Percentiles rank a stretch among this genome's conserved stretches.
These are phyloP conservation scores for Eueides isabella DNA, from an alignment of 1,140 invertebrate genomes.

Conservation along the genomic window DNA sequence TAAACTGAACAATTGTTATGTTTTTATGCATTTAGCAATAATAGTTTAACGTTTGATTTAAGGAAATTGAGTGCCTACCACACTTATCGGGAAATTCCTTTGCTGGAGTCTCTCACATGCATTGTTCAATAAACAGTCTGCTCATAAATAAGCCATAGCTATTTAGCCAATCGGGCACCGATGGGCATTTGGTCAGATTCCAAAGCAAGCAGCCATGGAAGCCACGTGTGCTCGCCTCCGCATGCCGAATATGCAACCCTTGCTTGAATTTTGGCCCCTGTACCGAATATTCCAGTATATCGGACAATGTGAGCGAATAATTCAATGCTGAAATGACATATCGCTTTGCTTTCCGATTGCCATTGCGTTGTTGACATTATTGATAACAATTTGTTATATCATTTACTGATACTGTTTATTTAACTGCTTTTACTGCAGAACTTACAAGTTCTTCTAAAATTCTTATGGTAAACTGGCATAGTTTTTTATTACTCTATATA, in stretches of 20 bases:
- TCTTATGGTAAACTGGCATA: not conserved
- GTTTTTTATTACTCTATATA: too few species aligned
- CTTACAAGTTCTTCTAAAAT: not conserved
- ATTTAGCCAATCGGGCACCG: constrained; percentile 75
- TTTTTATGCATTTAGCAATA: not conserved
- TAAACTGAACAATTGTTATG: not conserved
- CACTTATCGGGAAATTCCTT: constrained; percentile 39
- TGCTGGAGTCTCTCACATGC: constrained; percentile 39
- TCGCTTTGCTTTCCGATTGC: constrained; percentile 30
- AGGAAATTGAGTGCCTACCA: constrained; percentile 9
- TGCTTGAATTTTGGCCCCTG: constrained; percentile 72
- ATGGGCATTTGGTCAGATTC: constrained; percentile 81
- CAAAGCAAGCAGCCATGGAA: constrained; percentile 67
- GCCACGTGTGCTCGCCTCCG: constrained; percentile 77
- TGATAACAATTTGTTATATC: constrained; percentile 18
- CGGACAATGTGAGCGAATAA: constrained; percentile 66
- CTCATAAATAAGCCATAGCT: constrained; percentile 76
- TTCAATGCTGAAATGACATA: constrained; percentile 55
- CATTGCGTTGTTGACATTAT: constrained; percentile 6
- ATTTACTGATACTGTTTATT: not conserved
- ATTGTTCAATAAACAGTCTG: constrained; percentile 49
- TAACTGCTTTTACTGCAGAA: not conserved
- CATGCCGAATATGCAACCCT: constrained; percentile 78
- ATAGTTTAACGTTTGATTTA: constrained; percentile 1
- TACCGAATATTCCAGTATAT: constrained; percentile 75